Conservation (phyloP, 2,888 invertebrate species). For the Meganola albula region DNA sequence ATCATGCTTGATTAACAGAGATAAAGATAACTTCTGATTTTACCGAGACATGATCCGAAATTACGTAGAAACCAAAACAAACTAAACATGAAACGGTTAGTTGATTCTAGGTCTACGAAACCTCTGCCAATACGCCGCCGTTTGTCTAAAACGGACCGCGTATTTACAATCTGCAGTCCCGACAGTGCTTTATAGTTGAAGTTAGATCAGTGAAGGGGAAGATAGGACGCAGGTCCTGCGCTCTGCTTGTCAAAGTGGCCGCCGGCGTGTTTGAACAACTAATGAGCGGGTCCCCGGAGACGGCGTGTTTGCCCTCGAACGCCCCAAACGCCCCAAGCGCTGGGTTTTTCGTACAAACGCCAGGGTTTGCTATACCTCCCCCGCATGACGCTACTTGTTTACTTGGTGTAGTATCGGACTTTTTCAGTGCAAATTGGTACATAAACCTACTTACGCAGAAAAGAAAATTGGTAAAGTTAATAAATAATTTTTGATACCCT, state of each 20-base stretch:
- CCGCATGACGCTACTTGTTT: conserved; percentile 41
- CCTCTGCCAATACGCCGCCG: conserved; percentile 31
- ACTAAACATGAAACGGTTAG: conserved; percentile 10
- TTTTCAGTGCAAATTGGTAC: conserved; percentile 53
- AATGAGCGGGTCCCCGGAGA: conserved; percentile 75
- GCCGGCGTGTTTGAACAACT: conserved; percentile 74
- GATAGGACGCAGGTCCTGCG: conserved; percentile 51
- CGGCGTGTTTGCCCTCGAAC: conserved; percentile 64
- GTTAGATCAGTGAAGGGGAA: conserved; percentile 66
- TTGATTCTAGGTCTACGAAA: conserved; percentile 22
- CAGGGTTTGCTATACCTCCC: conserved; percentile 43
- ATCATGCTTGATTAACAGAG: too few species aligned
- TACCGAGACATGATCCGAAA: background rate
- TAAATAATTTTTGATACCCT: too few species aligned
- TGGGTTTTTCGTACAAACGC: conserved; percentile 59
- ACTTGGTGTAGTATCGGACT: conserved; percentile 56
- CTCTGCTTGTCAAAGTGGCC: conserved; percentile 74
- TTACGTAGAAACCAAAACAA: background rate
- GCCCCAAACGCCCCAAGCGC: conserved; percentile 37
- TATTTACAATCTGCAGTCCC: conserved; percentile 55
- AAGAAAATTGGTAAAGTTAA: conserved; percentile 3
- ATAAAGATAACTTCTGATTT: too few species aligned
- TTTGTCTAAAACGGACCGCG: conserved; percentile 47
- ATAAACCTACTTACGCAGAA: conserved; percentile 25
- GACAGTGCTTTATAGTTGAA: conserved; percentile 53